Base-by-base conservation (phyloP, 2,888 invertebrate genomes). In the Nesidiocoris tenuis region DNA sequence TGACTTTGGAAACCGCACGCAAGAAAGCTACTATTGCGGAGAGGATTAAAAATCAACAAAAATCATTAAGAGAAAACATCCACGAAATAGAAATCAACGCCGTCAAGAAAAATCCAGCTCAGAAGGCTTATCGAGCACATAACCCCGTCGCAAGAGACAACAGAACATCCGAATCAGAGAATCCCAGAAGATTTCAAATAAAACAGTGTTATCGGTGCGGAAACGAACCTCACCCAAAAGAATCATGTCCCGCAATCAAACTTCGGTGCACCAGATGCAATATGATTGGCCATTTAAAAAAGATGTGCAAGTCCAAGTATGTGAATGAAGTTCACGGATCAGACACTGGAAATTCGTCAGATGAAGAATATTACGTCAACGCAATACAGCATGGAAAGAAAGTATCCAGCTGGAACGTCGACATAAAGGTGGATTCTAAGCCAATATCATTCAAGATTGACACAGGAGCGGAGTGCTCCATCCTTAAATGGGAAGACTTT, bases 381-480 rank as follows among this genome's bases (percentile, higher is more conserved):
- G 24, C 24, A 3, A 25, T 65, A n/a, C 5, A 17, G n/a, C 17
- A 3, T 21, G 24, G 39, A 65, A 1, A n/a, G 17, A 17, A 5
- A n/a, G 39, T n/a, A 23, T 9, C 7, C 16, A 1, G 7, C 5
- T 72, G 72, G 72, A 39, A 2, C 1, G 1, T 61, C 18, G 12
- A 18, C 9, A 61, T 72, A 23, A 17, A 3, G 1, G 17, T 61
- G 1, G 1, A 19, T 12, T 16, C 7, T 2, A 1, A 25, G 16
- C 72, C 61, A 9, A 18, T 72, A 3, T n/a, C 39, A 17, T 61
- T 23, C 19, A 72, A 72, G n/a, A 39, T 72, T 1, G 72, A 72
- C 39, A 72, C 72, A 1, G 72, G 61, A 2, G 72, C 72, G 7
- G 72, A 72, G 23, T 61, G 61, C 54, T 61, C 72, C 2, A 25